Evolutionary conservation across 2,113 vertebrate genomes (phyloP), one percentile per base, ranked within the genome.

Genomic region (Indicator maculatus): DNA sequence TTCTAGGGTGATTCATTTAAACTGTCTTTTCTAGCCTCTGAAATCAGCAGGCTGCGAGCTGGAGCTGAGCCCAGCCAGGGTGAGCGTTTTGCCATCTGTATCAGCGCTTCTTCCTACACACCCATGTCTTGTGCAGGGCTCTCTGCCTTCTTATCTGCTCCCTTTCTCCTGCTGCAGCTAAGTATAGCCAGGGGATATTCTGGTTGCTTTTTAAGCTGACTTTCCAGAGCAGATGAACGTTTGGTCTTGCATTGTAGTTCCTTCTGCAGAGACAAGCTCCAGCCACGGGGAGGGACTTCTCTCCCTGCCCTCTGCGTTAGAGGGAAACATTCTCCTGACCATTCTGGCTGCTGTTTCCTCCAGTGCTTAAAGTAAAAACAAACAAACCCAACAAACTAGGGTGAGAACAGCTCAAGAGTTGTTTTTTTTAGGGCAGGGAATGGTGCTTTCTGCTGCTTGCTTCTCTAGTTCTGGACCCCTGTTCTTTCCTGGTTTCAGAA

Each of bases 1-100:
- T 86, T 61, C 41, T 41, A 20, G 64, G 73, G 76, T 94, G 93
- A 94, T 95, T 95, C 84, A 93, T 88, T 88, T 58, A 38, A 47
- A 39, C 56, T 90, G 53, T 91, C 93, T 92, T 73, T 78, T 80
- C 31, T 58, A 26, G 86, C 73, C 76, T 56, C 64, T 70, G 31
- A 30, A 47, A 41, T 30, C 88, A 71, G 89, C 79, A 61, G 76
- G 66, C 95, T 92, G 82, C 67, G 26, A 64, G 69, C 44, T 96
- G 95, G 94, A 94, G 91, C 38, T 36, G 67, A 83, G 82, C 91
- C 89, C 89, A 94, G 89, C 65, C 18, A 2, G 53, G 88, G 63
- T 11, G 83, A 94, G 88, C 56, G 1, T 77, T 80, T 39, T 83
- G 38, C 95, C 91, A 93, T 92, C 93, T 92, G 86, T 33, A 81